Evolutionary conservation across 1,140 invertebrate genomes (phyloP).

Genomic region (Halesus radiatus): DNA sequence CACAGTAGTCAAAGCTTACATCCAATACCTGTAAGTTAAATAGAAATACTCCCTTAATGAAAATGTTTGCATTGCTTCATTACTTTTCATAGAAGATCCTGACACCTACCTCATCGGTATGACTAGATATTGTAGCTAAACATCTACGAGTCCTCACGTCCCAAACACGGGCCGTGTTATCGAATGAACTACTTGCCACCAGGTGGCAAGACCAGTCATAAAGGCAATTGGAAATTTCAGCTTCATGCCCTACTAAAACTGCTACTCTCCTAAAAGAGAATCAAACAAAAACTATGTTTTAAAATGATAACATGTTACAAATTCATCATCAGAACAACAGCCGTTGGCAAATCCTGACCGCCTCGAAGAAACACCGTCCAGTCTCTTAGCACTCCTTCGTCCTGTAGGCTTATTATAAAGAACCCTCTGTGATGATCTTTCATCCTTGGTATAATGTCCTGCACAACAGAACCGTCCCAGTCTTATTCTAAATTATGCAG

Average conservation of each 20-base stretch:
- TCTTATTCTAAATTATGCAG: too few species aligned
- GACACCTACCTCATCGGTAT: constrained; percentile 77
- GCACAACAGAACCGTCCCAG: too few species aligned
- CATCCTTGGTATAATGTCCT: too few species aligned
- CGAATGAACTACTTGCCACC: constrained; percentile 81
- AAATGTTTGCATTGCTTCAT: background rate
- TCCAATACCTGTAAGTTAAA: constrained; percentile 74
- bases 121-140: constrained; percentile 74
- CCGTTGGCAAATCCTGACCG: too few species aligned
- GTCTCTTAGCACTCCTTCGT: too few species aligned
- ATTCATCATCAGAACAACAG: too few species aligned
- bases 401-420: too few species aligned
- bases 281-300: too few species aligned
- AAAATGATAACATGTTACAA: too few species aligned
- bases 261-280: constrained; percentile 70
- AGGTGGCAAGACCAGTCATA: constrained; percentile 81
- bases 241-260: constrained; percentile 77
- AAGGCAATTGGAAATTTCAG: constrained; percentile 81
- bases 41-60: background rate
- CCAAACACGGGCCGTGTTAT: constrained; percentile 84
- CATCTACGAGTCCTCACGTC: constrained; percentile 74
- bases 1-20: constrained; percentile 80
- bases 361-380: too few species aligned
- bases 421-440: too few species aligned
- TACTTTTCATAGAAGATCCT: background rate